Evolutionary conservation across 1,140 invertebrate genomes (phyloP), one percentile per base, ranked within the genome.

Genomic region (Drosophila repletoides): DNA sequence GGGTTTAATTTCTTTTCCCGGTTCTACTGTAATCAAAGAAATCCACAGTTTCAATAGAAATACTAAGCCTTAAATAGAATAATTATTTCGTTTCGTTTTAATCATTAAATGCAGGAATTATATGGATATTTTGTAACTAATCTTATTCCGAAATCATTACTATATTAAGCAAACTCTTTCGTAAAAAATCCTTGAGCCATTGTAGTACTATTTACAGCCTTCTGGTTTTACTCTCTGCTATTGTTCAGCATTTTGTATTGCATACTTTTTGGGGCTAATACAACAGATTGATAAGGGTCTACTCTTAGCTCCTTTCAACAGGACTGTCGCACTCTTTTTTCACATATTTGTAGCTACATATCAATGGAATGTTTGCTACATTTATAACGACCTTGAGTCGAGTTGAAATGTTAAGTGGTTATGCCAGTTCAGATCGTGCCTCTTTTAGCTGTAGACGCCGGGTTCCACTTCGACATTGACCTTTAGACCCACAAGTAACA

Each of bases 381-480:
- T 43, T 53, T 40, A 5, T 0, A 9, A 1, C 56, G 46, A 53
- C 72, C 53, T 81, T 81, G 72, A 60, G 40, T 63, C n/a, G 12
- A 38, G 17, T 22, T n/a, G 49, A 45, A 60, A 31, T 48, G 53
- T 43, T 61, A 48, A 40, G 31, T 43, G 34, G 2, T 31, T 28
- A 52, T 65, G 46, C n/a, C 19, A 28, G 45, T 55, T 58, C n/a
- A 51, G 55, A 83, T 77, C 77, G 69, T 84, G 73, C 40, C 31
- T 68, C 68, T 48, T 19, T 55, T 46, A 66, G 24, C n/a, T 6
- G 22, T 52, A 46, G 59, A n/a, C n/a, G n/a, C n/a, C n/a, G n/a
- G n/a, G n/a, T n/a, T n/a, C n/a, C n/a, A n/a, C n/a, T n/a, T 76
- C 49, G 63, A 28, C 77, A 61, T 72, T 73, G 77, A 83, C 77